Base-by-base conservation (phyloP, 2,113 vertebrate genomes). In the Platysteira castanea region DNA sequence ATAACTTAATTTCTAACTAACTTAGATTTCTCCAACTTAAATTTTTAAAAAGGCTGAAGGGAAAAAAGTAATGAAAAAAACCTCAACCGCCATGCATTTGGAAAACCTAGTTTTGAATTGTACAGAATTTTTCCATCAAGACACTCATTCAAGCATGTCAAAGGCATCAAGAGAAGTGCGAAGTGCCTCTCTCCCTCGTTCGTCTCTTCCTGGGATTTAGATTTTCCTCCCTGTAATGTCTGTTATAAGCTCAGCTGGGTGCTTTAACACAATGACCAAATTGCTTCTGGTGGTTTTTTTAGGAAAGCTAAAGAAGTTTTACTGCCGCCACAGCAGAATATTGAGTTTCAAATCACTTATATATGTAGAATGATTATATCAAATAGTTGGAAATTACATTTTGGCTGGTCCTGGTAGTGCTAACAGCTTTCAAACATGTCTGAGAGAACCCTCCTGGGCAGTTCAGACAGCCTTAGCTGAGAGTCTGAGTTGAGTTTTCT, bases 291-390 rank as follows among this genome's bases (percentile, higher is more conserved):
- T 79, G 83, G 6, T 46, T 79, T 70, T 94, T 78, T 17, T 60
- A 37, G 30, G 63, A 68, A 83, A 94, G 23, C 20, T 93, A 8
- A 76, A 86, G 54, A 71, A 11, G 39, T 90, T 61, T 53, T 30
- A 21, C 73, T 93, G 57, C 56, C 90, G 71, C 49, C 24, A 65
- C 59, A 84, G 77, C 76, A 88, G 77, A 93, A 82, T 92, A 89
- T 64, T 78, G 76, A 53, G 71, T 89, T 97, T 83, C 68, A 85
- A 41, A 49, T 92, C 22, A 27, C 44, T 89, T 76, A 28, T 94
- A 14, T 83, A 18, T 60, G 33, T 86, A 63, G n/a, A 84, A 47
- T 49, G 33, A 84, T 90, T 73, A 4, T 69, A 67, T 81, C 28
- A 81, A n/a, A 70, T 65, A 63, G 71, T 37, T 81, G 52, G 22